Base-by-base conservation (phyloP, 2,113 vertebrate species). In the Malaclemys terrapin region DNA sequence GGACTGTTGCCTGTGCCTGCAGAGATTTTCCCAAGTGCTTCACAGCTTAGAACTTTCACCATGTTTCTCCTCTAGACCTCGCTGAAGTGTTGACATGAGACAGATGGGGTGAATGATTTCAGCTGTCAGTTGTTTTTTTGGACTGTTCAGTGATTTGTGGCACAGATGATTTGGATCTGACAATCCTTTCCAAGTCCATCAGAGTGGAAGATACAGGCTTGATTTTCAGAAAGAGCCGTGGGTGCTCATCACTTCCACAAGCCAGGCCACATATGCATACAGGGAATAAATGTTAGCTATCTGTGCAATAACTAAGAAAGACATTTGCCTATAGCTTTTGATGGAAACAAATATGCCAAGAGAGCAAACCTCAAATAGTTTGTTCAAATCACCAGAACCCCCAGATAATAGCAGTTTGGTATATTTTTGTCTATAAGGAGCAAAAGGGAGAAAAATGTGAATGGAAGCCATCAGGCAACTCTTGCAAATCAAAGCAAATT, bases 1-100 rank as follows among this genome's bases (percentile, higher is more conserved):
- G 45, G 1, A 0, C 2, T 24, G 38, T 35, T 76, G 76, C 75
- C 27, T 5, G 24, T 1, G 7, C 7, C 1, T 0, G 4, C 1
- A 0, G 1, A 35, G 85, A 10, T 38, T 1, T 93, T 89, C 80
- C 22, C 62, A 84, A 89, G 38, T 50, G 75, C 53, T 83, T 35
- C 1, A 8, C 6, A 5, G 65, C 35, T 5, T 11, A 3, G 10
- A 54, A n/a, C 10, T 76, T 72, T 22, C 65, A 57, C 80, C 1
- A 0, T 1, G 16, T 2, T 75, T 35, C 62, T 17, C 78, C 88
- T 31, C 85, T 78, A 16, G 16, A 49, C 3, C 59, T 25, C 1
- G 1, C 27, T 1, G 57, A 3, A 2, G 20, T n/a, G 49, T 7
- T 5, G 35, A 5, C 9, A 0, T 27, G 1, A 1, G 12, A 0